A percentile compares a stretch with the other conserved stretches of the same genome.
These are phyloP conservation scores for Teleopsis dalmanni DNA, from an alignment of 1,140 invertebrate species.

Conservation along the genomic window DNA sequence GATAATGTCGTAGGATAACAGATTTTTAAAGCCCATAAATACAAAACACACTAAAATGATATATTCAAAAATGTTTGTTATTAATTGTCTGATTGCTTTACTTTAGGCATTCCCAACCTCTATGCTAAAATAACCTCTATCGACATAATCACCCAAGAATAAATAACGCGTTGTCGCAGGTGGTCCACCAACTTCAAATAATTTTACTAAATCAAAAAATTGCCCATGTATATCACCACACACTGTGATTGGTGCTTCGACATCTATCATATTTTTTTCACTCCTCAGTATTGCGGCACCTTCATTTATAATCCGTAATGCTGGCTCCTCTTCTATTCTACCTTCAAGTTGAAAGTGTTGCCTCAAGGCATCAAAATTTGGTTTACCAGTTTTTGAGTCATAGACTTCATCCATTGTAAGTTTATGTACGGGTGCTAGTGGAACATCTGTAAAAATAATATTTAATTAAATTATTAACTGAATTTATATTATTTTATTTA, in stretches of 20 bases:
- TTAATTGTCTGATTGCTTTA: not conserved
- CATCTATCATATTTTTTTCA: slow-evolving; percentile 99
- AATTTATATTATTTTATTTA: too few species aligned
- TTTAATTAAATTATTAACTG: too few species aligned
- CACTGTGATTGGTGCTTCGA: slow-evolving; percentile 99
- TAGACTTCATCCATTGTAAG: slow-evolving; percentile 94
- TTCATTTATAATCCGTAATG: slow-evolving; percentile 94
- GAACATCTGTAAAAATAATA: too few species aligned
- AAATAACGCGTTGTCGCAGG: slow-evolving; percentile 98
- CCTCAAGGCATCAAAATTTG: slow-evolving; percentile 92
- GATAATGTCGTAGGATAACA: slow-evolving; percentile 96
- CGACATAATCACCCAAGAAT: slow-evolving; percentile 99
- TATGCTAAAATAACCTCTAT: slow-evolving; percentile 99
- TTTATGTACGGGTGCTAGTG: slow-evolving; percentile 95
- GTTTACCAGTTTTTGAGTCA: slow-evolving; percentile 86
- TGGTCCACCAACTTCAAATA: slow-evolving; percentile 98
- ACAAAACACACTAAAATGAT: slow-evolving; percentile 83
- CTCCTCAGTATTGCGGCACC: slow-evolving; percentile 88
- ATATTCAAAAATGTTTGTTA: not conserved
- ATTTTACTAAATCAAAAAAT: slow-evolving; percentile 99
- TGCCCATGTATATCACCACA: slow-evolving; percentile 99
- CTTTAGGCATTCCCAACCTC: slow-evolving; percentile 58
- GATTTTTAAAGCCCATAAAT: slow-evolving; percentile 99
- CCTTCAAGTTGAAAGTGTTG: slow-evolving; percentile 98
- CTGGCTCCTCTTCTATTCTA: slow-evolving; percentile 91